A percentile compares a stretch with the other conserved stretches of the same genome.
phyloP scores from a whole-genome alignment of 2,888 invertebrate species.

The Acronicta aceris region DNA sequence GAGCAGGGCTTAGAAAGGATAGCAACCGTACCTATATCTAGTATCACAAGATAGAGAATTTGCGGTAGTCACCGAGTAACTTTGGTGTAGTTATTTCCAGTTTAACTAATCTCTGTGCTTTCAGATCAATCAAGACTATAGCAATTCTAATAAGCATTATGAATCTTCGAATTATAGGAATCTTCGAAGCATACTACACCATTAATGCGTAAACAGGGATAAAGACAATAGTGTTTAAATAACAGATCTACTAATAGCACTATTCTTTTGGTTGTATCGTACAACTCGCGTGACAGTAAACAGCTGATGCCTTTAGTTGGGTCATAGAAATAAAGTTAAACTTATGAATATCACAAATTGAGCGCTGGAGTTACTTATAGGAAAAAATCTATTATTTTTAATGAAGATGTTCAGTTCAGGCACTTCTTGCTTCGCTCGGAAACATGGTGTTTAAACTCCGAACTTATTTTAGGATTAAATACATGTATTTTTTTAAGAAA shows the following conservation, averaged over 20 bases:
- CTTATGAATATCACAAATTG: neutral
- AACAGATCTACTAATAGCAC: constrained; percentile 2
- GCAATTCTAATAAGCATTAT: neutral
- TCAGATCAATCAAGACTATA: neutral
- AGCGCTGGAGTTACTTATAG: neutral
- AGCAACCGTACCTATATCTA: constrained; percentile 28
- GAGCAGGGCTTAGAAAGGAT: constrained; percentile 44
- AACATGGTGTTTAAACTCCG: no score
- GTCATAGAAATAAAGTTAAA: neutral
- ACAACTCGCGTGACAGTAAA: neutral
- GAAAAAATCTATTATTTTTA: neutral
- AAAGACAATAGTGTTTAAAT: constrained; percentile 7
- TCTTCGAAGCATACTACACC: neutral
- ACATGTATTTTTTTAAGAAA: no score
- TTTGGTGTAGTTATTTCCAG: constrained; percentile 14
- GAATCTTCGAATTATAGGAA: neutral
- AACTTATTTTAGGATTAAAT: no score
- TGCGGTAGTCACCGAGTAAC: constrained; percentile 3
- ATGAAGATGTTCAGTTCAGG: no score
- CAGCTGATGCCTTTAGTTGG: neutral
- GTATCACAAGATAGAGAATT: constrained; percentile 20
- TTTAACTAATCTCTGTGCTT: neutral
- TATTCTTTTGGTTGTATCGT: neutral
- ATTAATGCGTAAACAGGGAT: constrained; percentile 1
- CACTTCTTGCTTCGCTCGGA: no score